phyloP scores from a whole-genome alignment of 1,140 invertebrate species.

The Drosophila lacertosa region DNA sequence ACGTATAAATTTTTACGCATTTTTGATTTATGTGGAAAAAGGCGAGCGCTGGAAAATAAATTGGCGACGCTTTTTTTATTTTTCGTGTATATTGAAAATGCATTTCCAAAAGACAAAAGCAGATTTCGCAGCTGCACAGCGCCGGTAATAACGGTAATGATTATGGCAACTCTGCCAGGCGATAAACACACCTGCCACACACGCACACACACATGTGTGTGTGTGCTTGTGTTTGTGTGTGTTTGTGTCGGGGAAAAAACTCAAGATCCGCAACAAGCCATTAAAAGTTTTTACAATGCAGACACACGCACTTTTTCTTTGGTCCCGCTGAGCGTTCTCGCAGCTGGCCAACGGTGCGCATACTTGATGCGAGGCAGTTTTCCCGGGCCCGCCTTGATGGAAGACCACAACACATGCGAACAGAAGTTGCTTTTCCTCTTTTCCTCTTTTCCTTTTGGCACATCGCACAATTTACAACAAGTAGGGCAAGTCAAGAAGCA shows the following conservation, averaged over 20 bases:
- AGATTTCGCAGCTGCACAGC: constrained; percentile 42
- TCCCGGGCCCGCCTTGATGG: constrained; percentile 52
- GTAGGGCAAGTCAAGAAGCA: constrained; percentile 72
- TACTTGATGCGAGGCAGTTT: constrained; percentile 64
- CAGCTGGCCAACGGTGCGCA: constrained; percentile 74
- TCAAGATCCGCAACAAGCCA: constrained; percentile 44
- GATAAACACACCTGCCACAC: too few relatives aligned
- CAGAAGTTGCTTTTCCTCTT: constrained; percentile 51
- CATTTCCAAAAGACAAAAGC: constrained; percentile 45
- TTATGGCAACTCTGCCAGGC: constrained; percentile 66
- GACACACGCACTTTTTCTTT: constrained; percentile 80
- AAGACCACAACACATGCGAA: constrained; percentile 81
- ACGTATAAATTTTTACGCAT: constrained; percentile 78
- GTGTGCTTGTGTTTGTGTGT: too few relatives aligned
- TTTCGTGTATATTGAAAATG: constrained; percentile 71
- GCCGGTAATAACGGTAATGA: constrained; percentile 76
- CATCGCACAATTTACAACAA: constrained; percentile 69
- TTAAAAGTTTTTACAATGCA: constrained; percentile 83
- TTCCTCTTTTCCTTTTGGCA: constrained; percentile 11
- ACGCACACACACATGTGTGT: constrained; percentile 66
- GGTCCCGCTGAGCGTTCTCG: too few relatives aligned
- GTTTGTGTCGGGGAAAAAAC: background rate
- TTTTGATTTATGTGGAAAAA: constrained; percentile 75
- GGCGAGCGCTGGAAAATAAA: constrained; percentile 66
- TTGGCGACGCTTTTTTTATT: constrained; percentile 59